These are phyloP conservation scores for Nesoenas mayeri DNA, from an alignment of 2,113 vertebrate genomes.

Conservation along the genomic window DNA sequence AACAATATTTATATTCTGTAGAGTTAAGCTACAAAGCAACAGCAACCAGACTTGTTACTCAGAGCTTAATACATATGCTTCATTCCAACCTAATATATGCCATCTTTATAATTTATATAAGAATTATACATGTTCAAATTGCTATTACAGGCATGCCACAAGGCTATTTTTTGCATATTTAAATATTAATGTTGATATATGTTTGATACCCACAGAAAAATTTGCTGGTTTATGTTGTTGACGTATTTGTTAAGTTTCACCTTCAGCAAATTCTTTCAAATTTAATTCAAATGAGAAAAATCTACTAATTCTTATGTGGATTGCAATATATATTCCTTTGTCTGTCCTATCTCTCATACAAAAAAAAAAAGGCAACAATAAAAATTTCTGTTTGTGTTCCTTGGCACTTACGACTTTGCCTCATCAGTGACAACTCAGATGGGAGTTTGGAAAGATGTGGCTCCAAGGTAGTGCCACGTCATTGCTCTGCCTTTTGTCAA, in stretches of 20 bases:
- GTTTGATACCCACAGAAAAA: neutral
- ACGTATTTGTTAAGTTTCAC: neutral
- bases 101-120: neutral
- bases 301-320: neutral
- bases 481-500: rapidly evolving
- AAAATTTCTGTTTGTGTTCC: neutral
- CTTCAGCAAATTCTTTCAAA: neutral
- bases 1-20: neutral
- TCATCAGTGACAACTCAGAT: neutral
- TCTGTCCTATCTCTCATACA: neutral
- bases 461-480: rapidly evolving
- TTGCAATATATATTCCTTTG: neutral
- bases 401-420: neutral
- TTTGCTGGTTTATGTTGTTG: neutral
- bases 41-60: neutral
- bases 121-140: neutral
- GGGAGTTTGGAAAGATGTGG: neutral
- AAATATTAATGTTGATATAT: neutral
- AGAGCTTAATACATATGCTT: neutral
- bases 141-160: neutral
- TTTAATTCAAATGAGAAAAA: neutral
- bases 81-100: neutral
- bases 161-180: neutral
- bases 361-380: rapidly evolving
- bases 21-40: neutral